Conservation (phyloP, 2,888 invertebrate species). For the Drosophila atripex region DNA sequence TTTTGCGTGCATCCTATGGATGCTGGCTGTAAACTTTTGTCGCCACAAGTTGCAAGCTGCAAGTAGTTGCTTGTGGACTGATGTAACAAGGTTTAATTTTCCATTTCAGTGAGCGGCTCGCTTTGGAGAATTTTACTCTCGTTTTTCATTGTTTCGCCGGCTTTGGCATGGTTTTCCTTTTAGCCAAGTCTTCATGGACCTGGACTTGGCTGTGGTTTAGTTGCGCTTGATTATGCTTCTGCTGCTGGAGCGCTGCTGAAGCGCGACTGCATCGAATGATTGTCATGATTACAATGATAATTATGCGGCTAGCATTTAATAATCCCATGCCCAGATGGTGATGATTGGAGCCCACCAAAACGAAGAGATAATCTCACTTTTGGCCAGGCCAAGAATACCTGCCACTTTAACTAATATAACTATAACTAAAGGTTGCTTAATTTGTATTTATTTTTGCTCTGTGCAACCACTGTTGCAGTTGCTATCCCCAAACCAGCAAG, state of each 20-base stretch:
- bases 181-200: slow-evolving; percentile 29
- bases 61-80: slow-evolving; percentile 68
- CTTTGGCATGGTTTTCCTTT: slow-evolving; percentile 42
- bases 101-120: slow-evolving; percentile 81
- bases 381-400: slow-evolving; percentile 10
- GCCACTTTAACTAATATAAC: slow-evolving; percentile 19
- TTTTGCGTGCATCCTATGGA: slow-evolving; percentile 46
- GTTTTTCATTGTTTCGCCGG: slow-evolving; percentile 72
- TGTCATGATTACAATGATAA: slow-evolving; percentile 45
- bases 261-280: slow-evolving; percentile 66
- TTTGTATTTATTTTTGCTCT: background rate
- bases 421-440: too few relatives aligned
- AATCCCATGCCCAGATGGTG: slow-evolving; percentile 60
- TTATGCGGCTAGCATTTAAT: slow-evolving; percentile 65
- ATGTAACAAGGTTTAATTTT: slow-evolving; percentile 83
- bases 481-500: slow-evolving; percentile 31
- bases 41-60: slow-evolving; percentile 57
- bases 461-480: slow-evolving; percentile 20
- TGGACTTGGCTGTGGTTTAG: slow-evolving; percentile 72
- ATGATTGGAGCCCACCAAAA: slow-evolving; percentile 26
- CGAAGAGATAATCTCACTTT: slow-evolving; percentile 66
- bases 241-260: slow-evolving; percentile 54
- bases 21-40: slow-evolving; percentile 59
- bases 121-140: slow-evolving; percentile 79
- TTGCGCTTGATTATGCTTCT: slow-evolving; percentile 81